Base-by-base conservation (phyloP, 2,113 vertebrate genomes). In the Stigmatopora argus region DNA sequence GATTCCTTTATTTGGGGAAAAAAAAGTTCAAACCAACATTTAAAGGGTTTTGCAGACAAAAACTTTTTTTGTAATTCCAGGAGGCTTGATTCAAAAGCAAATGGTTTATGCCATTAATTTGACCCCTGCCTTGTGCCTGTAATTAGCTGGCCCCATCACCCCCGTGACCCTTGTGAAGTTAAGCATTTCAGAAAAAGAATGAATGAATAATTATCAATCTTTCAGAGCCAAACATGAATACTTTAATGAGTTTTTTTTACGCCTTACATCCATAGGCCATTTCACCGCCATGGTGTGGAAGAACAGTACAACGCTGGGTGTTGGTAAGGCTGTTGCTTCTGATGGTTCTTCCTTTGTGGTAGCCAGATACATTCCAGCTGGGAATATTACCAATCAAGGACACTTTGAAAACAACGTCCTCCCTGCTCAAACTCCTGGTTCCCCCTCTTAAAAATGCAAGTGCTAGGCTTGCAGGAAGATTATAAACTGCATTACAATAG, bases 231-330 rank as follows among this genome's bases (percentile, higher is more conserved):
- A 41, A 41, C 26, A 31, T 31, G 1, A 31, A 31, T 41, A 41
- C 9, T 10, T 41, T 41, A 41, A 41, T 41, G 6, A 41, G 7
- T 41, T 51, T 18, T 51, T 18, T n/a, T 0, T 51, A n/a, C 5
- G 14, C 13, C 13, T 56, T 56, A 23, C 53, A 15, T 23, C 53
- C 5, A 14, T 15, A 99, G 97, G 97, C 58, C 97, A 99, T 82
- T 99, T 99, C 81, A 99, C 97, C 34, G 96, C 96, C 35, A 97
- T 99, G 94, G 93, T 99, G 15, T 99, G 97, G 96, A 97, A 96
- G 84, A 94, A 82, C 74, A 96, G 89, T 3, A 94, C 91, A 81
- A 93, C 91, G 84, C 89, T 99, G 80, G 97, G 96, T 0, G 93
- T 99, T 0, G 96, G 97, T 21, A 95, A 98, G 78, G 94, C 96